These are phyloP conservation scores for Melieria picta DNA, from an alignment of 2,888 invertebrate genomes.

Conservation along the genomic window DNA sequence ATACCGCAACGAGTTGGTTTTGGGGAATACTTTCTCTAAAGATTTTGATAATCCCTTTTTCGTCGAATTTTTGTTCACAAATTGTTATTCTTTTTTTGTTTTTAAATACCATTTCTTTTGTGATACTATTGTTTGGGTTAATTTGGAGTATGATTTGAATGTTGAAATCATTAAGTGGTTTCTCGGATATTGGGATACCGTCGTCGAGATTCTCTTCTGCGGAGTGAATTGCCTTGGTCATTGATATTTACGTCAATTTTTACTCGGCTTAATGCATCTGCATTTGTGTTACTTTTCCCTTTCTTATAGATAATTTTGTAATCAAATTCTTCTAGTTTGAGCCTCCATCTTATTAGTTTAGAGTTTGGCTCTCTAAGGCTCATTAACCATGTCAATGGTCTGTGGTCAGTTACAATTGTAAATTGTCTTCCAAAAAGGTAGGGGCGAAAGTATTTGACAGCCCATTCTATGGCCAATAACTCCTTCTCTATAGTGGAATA, in stretches of 20 bases:
- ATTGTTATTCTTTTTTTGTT: constrained; percentile 41
- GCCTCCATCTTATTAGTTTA: constrained; percentile 47
- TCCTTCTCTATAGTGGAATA: constrained; percentile 16
- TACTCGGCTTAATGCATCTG: constrained; percentile 36
- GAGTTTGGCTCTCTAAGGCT: no score
- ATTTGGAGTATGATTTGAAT: constrained; percentile 38
- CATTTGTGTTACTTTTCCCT: constrained; percentile 29
- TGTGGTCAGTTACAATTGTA: not conserved
- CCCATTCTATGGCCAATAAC: constrained; percentile 2
- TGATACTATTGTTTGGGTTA: not conserved
- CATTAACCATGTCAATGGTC: not conserved
- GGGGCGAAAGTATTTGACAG: not conserved
- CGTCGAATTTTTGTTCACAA: constrained; percentile 29
- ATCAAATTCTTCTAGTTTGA: constrained; percentile 53
- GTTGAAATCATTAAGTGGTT: constrained; percentile 46
- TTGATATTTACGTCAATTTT: constrained; percentile 40
- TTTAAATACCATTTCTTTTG: constrained; percentile 35
- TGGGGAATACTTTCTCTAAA: constrained; percentile 41
- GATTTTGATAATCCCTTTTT: constrained; percentile 35
- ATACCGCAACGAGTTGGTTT: constrained; percentile 39
- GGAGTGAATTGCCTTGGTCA: constrained; percentile 43
- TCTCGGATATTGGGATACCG: constrained; percentile 45
- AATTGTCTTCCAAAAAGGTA: constrained; percentile 9
- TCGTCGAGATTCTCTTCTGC: constrained; percentile 40
- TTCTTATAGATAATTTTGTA: constrained; percentile 47